Base-by-base conservation (phyloP, 2,888 invertebrate genomes). In the Deilephila porcellus region DNA sequence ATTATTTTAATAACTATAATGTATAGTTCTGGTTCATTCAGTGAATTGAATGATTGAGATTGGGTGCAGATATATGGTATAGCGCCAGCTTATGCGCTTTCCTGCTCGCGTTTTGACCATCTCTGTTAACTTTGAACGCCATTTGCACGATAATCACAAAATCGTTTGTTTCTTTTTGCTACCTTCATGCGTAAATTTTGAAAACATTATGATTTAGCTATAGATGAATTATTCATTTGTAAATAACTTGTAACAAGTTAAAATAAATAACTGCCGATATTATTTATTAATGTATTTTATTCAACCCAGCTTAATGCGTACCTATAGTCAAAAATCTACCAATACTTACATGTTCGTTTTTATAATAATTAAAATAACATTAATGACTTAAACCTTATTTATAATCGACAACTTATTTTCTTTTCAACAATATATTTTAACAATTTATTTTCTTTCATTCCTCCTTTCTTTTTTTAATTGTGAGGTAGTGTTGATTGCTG, bases 241-340 rank as follows among this genome's bases (percentile, higher is more conserved):
- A 73, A 62, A 73, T 73, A 70, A 70, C 34, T 62, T 62, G 20
- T 73, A 62, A 71, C 60, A 71, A 60, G 70, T 73, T 73, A 67
- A 60, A 71, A 73, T 71, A 73, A 70, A 73, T 45, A 60, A 70
- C 70, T 73, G 73, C 73, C 71, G 56, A 72, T 71, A 71, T 62
- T 45, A 73, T 73, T 70, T 70, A 67, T 56, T 32, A 32, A n/a
- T 19, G 52, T 25, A 25, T 70, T 70, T 70, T 70, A 70, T 70
- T 52, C 2, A 53, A n/a, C 45, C 20, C 14, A n/a, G 14, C n/a
- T 64, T 29, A 62, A 7, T 71, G 45, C 53, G 37, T 70, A 25
- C 11, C 6, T 25, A 0, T 32, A 20, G n/a, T n/a, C 37, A n/a
- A 70, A 25, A 5, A 11, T 70, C 37, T 19, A 5, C 1, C 8